phyloP scores from a whole-genome alignment of 2,888 invertebrate species.

The Oeneis ivallda region DNA sequence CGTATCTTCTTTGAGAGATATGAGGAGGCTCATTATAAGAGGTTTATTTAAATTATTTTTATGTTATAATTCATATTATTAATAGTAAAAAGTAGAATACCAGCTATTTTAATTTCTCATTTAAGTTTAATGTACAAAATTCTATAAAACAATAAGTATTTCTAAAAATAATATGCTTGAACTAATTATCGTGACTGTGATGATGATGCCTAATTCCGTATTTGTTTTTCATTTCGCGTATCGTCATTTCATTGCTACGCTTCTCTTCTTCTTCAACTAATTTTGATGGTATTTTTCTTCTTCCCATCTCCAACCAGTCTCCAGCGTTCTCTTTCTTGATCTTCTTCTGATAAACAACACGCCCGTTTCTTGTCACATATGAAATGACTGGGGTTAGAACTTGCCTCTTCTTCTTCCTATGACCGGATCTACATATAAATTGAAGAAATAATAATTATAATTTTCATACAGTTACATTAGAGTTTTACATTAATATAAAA shows the following conservation, averaged over 20 bases:
- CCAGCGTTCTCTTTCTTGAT: conserved; percentile 64
- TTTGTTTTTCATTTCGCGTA: conserved; percentile 40
- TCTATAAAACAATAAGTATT: neutral
- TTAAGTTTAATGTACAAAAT: conserved; percentile 6
- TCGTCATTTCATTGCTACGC: conserved; percentile 41
- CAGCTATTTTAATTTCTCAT: neutral
- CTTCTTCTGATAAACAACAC: conserved; percentile 69
- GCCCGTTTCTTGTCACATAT: conserved; percentile 68
- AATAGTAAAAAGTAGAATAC: neutral
- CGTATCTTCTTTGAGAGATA: no score
- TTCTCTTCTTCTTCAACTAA: conserved; percentile 35
- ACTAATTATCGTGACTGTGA: conserved; percentile 30
- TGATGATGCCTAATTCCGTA: conserved; percentile 36
- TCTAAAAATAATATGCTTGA: neutral
- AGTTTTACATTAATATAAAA: no score
- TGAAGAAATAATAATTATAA: neutral
- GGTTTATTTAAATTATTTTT: no score
- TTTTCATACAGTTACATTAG: no score
- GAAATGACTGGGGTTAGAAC: conserved; percentile 70
- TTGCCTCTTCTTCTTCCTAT: conserved; percentile 45
- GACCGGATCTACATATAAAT: conserved; percentile 5
- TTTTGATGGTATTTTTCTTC: conserved; percentile 38
- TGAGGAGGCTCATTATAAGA: no score
- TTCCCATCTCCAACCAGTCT: conserved; percentile 62
- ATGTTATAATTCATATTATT: no score